phyloP scores from a whole-genome alignment of 2,888 invertebrate genomes.

The Perizoma affinitatum region DNA sequence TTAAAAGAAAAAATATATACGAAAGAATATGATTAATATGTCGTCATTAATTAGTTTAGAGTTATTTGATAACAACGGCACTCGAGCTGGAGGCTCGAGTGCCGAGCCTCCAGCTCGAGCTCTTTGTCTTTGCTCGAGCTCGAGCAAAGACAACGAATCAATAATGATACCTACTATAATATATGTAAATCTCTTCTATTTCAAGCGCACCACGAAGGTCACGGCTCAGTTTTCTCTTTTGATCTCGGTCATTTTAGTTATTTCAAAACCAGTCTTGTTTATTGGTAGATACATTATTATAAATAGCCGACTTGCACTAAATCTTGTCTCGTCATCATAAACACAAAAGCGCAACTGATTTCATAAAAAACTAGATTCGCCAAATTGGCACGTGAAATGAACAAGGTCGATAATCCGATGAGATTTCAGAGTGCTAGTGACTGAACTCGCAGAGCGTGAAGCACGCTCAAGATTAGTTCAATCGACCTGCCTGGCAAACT shows the following conservation, averaged over 20 bases:
- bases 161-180: conserved; percentile 20
- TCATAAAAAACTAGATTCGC: conserved; percentile 12
- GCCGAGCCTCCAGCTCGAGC: too few species aligned
- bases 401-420: conserved; percentile 19
- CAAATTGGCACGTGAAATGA: conserved; percentile 18
- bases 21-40: conserved; percentile 6
- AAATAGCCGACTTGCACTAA: background rate
- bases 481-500: conserved; percentile 18
- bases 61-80: conserved; percentile 4
- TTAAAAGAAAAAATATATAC: background rate
- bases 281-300: background rate
- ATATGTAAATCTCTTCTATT: conserved; percentile 32
- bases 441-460: conserved; percentile 28
- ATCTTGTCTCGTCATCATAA: conserved; percentile 4
- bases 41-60: conserved; percentile 4
- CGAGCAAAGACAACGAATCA: conserved; percentile 4
- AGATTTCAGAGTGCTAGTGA: conserved; percentile 22
- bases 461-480: conserved; percentile 25
- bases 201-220: conserved; percentile 28
- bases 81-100: too few species aligned
- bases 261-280: conserved; percentile 14
- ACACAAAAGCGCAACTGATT: conserved; percentile 7
- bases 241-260: conserved; percentile 21
- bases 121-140: background rate
- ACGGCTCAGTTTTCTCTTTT: conserved; percentile 35